Percentiles rank a stretch among this genome's conserved stretches.
These are phyloP conservation scores for Oreochromis grahami DNA, from an alignment of 2,797 vertebrate genomes.

Conservation along the genomic window DNA sequence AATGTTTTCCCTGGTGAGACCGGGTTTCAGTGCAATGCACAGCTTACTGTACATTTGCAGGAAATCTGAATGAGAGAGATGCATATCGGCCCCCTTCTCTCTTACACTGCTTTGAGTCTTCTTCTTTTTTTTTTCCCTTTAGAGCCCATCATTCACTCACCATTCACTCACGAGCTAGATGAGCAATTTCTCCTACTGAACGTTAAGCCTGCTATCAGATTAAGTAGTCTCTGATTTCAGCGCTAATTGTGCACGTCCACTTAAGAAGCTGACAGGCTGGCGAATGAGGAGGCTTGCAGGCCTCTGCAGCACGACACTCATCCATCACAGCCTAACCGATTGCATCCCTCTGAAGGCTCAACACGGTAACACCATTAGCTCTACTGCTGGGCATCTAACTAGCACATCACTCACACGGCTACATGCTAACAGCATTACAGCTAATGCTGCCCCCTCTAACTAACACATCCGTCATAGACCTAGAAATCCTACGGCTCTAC, in stretches of 20 bases:
- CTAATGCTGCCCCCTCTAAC: conserved; percentile 76
- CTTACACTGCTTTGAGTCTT: conserved; percentile 53
- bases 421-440: conserved; percentile 77
- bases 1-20: not conserved
- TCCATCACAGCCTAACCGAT: conserved; percentile 92
- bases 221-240: conserved; percentile 88
- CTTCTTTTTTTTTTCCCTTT: conserved; percentile 29
- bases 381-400: conserved; percentile 79
- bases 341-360: conserved; percentile 82
- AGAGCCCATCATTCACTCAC: conserved; percentile 66
- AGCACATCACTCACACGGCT: conserved; percentile 76
- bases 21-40: not conserved
- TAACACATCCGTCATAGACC: conserved; percentile 72
- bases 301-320: conserved; percentile 79
- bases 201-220: conserved; percentile 84
- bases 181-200: conserved; percentile 72
- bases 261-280: conserved; percentile 89
- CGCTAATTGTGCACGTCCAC: conserved; percentile 86
- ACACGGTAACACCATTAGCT: conserved; percentile 78
- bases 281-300: conserved; percentile 78
- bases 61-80: conserved; percentile 72
- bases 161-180: conserved; percentile 55
- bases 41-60: conserved; percentile 24
- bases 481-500: conserved; percentile 61
- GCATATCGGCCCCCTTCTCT: conserved; percentile 61